phyloP scores from a whole-genome alignment of 2,888 invertebrate genomes.

The Drosophila bunnanda region DNA sequence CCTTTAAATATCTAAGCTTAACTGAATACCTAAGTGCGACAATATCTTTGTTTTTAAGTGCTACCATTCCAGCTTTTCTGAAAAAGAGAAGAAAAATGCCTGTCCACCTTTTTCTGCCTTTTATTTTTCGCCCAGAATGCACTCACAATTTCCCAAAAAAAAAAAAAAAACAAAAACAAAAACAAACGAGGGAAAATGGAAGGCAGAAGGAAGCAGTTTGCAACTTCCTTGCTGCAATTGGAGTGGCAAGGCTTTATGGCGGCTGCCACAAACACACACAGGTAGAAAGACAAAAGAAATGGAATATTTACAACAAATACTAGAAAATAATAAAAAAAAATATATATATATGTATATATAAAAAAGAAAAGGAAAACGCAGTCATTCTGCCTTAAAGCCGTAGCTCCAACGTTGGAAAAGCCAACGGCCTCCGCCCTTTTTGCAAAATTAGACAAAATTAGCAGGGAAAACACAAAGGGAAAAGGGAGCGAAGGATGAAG shows the following conservation, averaged over 20 bases:
- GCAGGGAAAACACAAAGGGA: conserved; percentile 50
- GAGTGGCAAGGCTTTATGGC: conserved; percentile 36
- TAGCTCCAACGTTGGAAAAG: conserved; percentile 39
- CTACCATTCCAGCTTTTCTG: background rate
- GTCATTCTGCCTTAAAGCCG: background rate
- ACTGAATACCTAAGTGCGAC: background rate
- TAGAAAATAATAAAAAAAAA: background rate
- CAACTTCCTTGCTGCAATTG: conserved; percentile 42
- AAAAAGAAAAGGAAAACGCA: background rate
- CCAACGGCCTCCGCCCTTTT: conserved; percentile 58
- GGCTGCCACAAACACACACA: conserved; percentile 36
- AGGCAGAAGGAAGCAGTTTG: conserved; percentile 42
- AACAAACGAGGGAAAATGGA: conserved; percentile 14
- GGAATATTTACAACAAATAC: conserved; percentile 62
- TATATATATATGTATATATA: too few relatives aligned
- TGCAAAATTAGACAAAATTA: conserved; percentile 72
- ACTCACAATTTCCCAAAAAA: conserved; percentile 22
- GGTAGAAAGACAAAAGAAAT: conserved; percentile 67
- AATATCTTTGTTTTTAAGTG: conserved; percentile 19
- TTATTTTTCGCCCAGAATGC: conserved; percentile 12
- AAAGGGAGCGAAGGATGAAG: background rate
- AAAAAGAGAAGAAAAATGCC: background rate
- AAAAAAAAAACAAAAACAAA: conserved; percentile 13
- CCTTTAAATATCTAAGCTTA: background rate
- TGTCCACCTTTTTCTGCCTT: conserved; percentile 3